These are phyloP conservation scores for Periplaneta americana DNA, from an alignment of 1,140 invertebrate species.

Conservation along the genomic window DNA sequence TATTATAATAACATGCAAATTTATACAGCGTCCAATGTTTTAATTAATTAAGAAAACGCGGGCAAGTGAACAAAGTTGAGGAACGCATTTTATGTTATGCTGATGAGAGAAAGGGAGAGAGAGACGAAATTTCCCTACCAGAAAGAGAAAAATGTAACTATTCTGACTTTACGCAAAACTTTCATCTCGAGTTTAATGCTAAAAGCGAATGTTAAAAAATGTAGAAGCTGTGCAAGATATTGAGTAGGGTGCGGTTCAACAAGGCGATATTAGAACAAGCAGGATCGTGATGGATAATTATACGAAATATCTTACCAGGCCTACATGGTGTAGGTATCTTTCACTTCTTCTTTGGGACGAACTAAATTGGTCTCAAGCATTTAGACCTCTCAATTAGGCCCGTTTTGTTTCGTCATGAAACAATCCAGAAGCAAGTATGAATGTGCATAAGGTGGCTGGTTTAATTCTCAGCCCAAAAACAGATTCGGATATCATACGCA, in stretches of 20 bases:
- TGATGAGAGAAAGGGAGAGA: neutral
- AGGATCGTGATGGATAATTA: neutral
- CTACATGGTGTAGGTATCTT: too few relatives aligned
- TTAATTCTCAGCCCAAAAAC: too few relatives aligned
- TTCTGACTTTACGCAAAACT: neutral
- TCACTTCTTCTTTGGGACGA: too few relatives aligned
- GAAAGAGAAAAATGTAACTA: neutral
- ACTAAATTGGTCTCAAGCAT: too few relatives aligned
- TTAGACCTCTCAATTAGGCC: too few relatives aligned
- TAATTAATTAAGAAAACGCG: neutral
- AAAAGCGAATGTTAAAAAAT: neutral
- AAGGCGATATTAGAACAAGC: neutral
- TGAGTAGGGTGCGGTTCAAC: neutral
- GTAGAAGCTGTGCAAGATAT: neutral
- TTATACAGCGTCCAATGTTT: neutral
- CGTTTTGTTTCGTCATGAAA: too few relatives aligned
- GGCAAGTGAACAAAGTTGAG: neutral
- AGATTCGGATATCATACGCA: too few relatives aligned
- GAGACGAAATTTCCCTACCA: neutral
- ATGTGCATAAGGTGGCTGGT: too few relatives aligned
- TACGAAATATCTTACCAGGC: neutral
- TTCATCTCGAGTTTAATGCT: neutral
- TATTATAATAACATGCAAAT: neutral
- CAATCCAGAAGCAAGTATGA: too few relatives aligned
- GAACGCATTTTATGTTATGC: neutral